These are phyloP conservation scores for Leucosticte australis DNA, from an alignment of 2,113 vertebrate species.

Conservation along the genomic window DNA sequence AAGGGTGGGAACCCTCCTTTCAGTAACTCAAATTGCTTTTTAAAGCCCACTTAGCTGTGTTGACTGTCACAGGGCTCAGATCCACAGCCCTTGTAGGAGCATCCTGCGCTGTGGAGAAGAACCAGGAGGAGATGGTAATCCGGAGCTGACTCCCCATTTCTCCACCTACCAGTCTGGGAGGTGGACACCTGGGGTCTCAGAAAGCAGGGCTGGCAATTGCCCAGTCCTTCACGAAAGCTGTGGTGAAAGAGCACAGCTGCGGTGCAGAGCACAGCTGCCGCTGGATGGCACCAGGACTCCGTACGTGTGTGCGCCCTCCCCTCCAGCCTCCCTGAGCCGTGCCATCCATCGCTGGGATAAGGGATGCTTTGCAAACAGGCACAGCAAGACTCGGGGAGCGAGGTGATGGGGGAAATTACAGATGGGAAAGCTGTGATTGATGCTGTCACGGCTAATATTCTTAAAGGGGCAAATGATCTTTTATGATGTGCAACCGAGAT, in stretches of 20 bases:
- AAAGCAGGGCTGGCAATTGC: background rate
- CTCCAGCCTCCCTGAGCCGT: background rate
- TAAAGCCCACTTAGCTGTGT: background rate
- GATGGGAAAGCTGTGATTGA: background rate
- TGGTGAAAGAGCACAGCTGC: no score
- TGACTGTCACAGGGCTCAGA: background rate
- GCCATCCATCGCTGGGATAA: fast-evolving
- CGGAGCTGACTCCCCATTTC: fast-evolving
- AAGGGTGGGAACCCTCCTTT: fast-evolving
- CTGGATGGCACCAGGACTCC: background rate
- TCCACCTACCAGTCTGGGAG: background rate
- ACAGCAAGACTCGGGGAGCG: background rate
- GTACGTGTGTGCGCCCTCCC: fast-evolving
- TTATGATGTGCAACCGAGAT: fast-evolving
- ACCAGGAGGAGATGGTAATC: fast-evolving
- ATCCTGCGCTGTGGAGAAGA: background rate
- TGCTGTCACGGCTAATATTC: fast-evolving
- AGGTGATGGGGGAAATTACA: background rate
- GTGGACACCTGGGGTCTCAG: background rate
- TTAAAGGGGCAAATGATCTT: background rate
- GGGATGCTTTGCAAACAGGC: background rate
- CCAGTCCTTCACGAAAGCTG: background rate
- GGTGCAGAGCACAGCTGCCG: background rate
- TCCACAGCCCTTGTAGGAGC: fast-evolving
- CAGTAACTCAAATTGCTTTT: background rate